phyloP scores from a whole-genome alignment of 2,888 invertebrate species.

The Xanthia togata region DNA sequence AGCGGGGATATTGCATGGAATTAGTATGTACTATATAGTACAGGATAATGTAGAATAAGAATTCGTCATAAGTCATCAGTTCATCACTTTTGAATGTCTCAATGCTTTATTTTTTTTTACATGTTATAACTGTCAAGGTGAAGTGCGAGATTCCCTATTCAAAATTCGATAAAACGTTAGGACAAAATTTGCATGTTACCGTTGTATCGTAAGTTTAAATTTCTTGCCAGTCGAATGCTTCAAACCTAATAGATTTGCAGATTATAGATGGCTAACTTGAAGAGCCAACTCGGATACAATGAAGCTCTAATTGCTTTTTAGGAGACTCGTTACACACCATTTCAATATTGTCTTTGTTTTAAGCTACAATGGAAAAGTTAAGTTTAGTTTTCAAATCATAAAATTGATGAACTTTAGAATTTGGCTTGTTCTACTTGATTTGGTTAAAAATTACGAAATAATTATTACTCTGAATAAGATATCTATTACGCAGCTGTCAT shows the following conservation, averaged over 20 bases:
- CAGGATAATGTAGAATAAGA: not conserved
- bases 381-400: conserved; percentile 46
- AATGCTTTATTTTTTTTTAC: conserved; percentile 33
- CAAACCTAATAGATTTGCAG: conserved; percentile 24
- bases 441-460: not conserved
- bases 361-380: conserved; percentile 36
- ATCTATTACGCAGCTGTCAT: not conserved
- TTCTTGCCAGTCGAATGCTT: too few relatives aligned
- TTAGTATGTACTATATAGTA: not conserved
- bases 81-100: not conserved
- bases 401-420: conserved; percentile 23
- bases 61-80: conserved; percentile 12
- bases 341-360: conserved; percentile 45
- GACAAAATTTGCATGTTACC: too few relatives aligned
- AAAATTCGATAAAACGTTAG: too few relatives aligned
- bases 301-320: conserved; percentile 49
- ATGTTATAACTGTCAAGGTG: conserved; percentile 23
- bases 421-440: conserved; percentile 23
- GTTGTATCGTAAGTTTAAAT: too few relatives aligned
- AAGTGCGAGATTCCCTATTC: too few relatives aligned
- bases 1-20: not conserved
- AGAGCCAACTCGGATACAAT: conserved; percentile 33
- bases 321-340: conserved; percentile 21
- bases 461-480: conserved; percentile 14
- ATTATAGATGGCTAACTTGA: conserved; percentile 26